Evolutionary conservation across 2,113 vertebrate genomes (phyloP).

Genomic region (Aphelocoma coerulescens): DNA sequence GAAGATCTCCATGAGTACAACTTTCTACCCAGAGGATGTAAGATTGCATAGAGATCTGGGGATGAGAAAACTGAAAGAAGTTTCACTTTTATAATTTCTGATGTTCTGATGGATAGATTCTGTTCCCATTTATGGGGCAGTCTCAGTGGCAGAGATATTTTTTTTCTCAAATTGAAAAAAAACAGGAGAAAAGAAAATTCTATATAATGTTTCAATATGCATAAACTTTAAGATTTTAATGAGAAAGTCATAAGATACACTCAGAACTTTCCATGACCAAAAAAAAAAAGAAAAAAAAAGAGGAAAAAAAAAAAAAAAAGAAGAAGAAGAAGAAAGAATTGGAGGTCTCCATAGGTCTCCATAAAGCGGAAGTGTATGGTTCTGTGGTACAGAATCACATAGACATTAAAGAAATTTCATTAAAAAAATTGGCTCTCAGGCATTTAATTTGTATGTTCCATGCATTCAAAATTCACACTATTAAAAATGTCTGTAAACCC

Average conservation of each 20-base stretch:
- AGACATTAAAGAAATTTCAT: background rate
- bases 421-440: background rate
- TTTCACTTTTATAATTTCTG: background rate
- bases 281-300: background rate
- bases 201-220: background rate
- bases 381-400: background rate
- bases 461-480: background rate
- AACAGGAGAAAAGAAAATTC: background rate
- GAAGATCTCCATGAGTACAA: background rate
- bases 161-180: background rate
- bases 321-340: no score
- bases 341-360: background rate
- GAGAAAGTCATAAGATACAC: background rate
- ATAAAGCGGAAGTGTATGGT: background rate
- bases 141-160: background rate
- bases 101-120: background rate
- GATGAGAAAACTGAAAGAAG: background rate
- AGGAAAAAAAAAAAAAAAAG: background rate
- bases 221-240: background rate
- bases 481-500: background rate
- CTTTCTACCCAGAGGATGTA: background rate
- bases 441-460: background rate
- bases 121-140: background rate
- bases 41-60: background rate
- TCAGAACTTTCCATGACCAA: background rate